phyloP scores from a whole-genome alignment of 2,113 vertebrate species.

The Menura novaehollandiae region DNA sequence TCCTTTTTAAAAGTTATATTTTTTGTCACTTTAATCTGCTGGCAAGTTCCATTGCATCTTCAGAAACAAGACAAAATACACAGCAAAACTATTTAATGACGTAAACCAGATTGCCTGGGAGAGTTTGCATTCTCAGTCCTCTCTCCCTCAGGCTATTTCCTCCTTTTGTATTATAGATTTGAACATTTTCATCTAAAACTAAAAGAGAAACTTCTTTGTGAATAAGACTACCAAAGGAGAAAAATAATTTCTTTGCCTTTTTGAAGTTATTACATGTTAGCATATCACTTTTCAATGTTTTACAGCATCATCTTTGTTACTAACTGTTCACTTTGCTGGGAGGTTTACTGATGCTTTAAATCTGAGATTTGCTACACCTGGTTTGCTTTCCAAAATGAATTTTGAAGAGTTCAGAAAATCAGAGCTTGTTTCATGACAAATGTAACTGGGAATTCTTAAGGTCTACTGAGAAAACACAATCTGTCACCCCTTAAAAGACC shows the following conservation, averaged over 20 bases:
- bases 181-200: neutral
- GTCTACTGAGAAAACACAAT: neutral
- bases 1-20: neutral
- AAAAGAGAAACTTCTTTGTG: neutral
- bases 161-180: neutral
- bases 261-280: neutral
- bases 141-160: neutral
- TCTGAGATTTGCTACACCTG: neutral
- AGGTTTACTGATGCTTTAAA: neutral
- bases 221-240: neutral
- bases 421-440: neutral
- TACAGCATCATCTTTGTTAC: neutral
- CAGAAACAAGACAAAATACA: neutral
- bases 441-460: neutral
- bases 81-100: neutral
- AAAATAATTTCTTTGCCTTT: neutral
- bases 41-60: neutral
- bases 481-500: neutral
- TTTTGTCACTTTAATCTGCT: slow-evolving; percentile 12
- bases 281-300: neutral
- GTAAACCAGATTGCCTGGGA: neutral
- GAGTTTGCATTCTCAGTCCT: neutral
- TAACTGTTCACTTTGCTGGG: neutral
- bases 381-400: neutral
- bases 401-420: neutral